Evolutionary conservation across 2,113 vertebrate genomes (phyloP).

Genomic region (Myiagra hebetior): DNA sequence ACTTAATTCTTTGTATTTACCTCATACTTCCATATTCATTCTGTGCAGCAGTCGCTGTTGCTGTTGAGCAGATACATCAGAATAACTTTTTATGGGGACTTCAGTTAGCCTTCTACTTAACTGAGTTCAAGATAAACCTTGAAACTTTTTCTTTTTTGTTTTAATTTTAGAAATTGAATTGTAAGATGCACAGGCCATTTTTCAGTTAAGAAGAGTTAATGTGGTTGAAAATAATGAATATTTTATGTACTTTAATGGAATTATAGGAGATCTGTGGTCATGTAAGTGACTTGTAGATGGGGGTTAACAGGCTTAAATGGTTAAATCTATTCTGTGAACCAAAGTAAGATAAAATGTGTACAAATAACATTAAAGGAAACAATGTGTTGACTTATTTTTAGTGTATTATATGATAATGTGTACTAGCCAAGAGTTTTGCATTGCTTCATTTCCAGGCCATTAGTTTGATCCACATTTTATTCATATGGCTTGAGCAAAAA

Average conservation of each 20-base stretch:
- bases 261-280: neutral
- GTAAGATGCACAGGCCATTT: neutral
- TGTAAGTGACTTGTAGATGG: neutral
- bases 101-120: neutral
- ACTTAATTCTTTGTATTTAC: neutral
- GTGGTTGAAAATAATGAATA: neutral
- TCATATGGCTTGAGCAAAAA: neutral
- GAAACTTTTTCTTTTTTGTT: neutral
- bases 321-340: neutral
- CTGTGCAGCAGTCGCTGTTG: neutral
- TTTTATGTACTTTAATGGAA: neutral
- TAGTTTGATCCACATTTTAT: neutral
- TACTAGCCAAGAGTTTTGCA: neutral
- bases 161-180: neutral
- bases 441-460: neutral
- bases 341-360: neutral
- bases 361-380: neutral
- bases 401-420: accelerated
- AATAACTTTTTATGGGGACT: neutral
- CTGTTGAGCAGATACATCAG: neutral
- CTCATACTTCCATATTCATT: neutral
- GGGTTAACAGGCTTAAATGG: neutral
- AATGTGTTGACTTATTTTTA: neutral
- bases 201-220: neutral
- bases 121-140: neutral